These are phyloP conservation scores for Pseudachorutes palmiensis DNA, from an alignment of 1,140 invertebrate species.

Conservation along the genomic window DNA sequence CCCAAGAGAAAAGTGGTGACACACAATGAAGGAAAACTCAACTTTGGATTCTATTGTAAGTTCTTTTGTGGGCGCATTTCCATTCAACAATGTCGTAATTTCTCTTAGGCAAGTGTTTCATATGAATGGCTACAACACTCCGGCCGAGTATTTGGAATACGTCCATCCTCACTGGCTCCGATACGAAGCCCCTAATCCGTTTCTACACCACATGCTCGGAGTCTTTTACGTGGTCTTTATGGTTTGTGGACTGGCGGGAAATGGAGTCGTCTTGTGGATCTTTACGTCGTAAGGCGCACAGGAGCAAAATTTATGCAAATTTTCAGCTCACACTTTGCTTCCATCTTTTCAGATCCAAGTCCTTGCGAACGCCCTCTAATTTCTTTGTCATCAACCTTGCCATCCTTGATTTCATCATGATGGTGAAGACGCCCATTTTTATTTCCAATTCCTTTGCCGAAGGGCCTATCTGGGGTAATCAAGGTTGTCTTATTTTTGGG, in stretches of 20 bases:
- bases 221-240: constrained; percentile 72
- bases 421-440: constrained; percentile 75
- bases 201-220: constrained; percentile 71
- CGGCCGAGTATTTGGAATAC: constrained; percentile 61
- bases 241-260: constrained; percentile 66
- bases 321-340: not conserved
- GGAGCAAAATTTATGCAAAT: not conserved
- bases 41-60: too few species aligned
- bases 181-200: constrained; percentile 67
- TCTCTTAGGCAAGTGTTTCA: constrained; percentile 40
- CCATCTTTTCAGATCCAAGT: constrained; percentile 59
- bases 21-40: too few species aligned
- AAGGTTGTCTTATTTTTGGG: constrained; percentile 69
- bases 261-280: constrained; percentile 81
- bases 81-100: too few species aligned
- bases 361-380: constrained; percentile 76
- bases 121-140: constrained; percentile 66
- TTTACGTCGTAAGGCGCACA: constrained; percentile 62
- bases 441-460: constrained; percentile 75
- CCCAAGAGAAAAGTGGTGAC: too few species aligned
- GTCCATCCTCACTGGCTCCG: constrained; percentile 75
- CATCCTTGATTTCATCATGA: constrained; percentile 78
- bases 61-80: too few species aligned
- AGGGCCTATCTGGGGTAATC: constrained; percentile 61
- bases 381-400: constrained; percentile 81